A percentile compares a stretch with the other conserved stretches of the same genome.
Conservation (phyloP, 2,113 vertebrate species). For the Ascaphus truei region DNA sequence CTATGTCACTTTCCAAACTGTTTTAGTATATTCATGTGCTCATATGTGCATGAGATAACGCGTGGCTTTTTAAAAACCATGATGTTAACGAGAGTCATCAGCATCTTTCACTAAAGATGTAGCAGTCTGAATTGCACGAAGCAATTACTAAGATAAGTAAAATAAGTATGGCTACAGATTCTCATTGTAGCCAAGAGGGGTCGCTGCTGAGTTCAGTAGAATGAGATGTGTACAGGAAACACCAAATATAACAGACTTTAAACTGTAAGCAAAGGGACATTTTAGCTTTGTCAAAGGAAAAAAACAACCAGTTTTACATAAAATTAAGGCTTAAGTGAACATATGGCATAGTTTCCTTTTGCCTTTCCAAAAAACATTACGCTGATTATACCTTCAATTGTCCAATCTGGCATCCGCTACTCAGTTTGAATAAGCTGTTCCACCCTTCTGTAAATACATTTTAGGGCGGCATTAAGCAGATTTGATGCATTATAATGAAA, state of each 20-base stretch:
- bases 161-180: too few species aligned
- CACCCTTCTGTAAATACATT: slow-evolving; percentile 63
- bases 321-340: slow-evolving; percentile 78
- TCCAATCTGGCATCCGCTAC: slow-evolving; percentile 72
- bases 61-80: too few species aligned
- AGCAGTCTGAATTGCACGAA: too few species aligned
- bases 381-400: slow-evolving; percentile 80
- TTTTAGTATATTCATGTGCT: too few species aligned
- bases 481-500: slow-evolving; percentile 74
- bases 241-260: slow-evolving; percentile 63
- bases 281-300: slow-evolving; percentile 70
- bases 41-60: too few species aligned
- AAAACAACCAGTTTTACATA: slow-evolving; percentile 72
- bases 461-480: slow-evolving; percentile 68
- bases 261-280: slow-evolving; percentile 68
- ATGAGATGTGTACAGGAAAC: slow-evolving; percentile 36
- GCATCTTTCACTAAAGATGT: too few species aligned
- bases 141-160: too few species aligned
- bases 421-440: slow-evolving; percentile 61
- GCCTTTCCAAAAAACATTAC: slow-evolving; percentile 81
- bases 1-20: too few species aligned
- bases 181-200: slow-evolving; percentile 49
- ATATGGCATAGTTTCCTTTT: slow-evolving; percentile 79
- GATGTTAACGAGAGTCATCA: too few species aligned
- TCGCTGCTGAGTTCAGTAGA: slow-evolving; percentile 44